Base-by-base conservation (phyloP, 2,797 vertebrate species). In the Enteromius unitaeniatus region DNA sequence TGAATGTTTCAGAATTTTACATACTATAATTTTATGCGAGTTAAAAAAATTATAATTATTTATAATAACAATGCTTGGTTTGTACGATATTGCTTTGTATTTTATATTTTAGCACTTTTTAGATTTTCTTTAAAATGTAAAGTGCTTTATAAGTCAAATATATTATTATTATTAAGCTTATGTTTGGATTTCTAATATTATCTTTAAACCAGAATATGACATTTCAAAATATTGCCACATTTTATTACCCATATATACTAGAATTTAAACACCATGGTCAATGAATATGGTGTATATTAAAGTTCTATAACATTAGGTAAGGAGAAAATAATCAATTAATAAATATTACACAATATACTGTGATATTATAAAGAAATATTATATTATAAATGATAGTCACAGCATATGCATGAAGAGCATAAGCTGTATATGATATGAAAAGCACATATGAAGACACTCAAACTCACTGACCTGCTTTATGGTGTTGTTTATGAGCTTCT, bases 381-480 rank as follows among this genome's bases (percentile, higher is more conserved):
- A 10, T 42, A 42, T 42, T 42, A 42, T 42, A 42, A 42, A 42
- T 42, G 7, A 42, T 10, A 42, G 47, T 49, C 47, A 49, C 47
- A 49, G 14, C 4, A 49, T 17, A 49, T 49, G 15, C 6, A 49
- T 15, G 47, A 49, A 49, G 14, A 49, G 14, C 47, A 6, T 49
- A 17, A 49, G 37, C 7, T 42, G 17, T 14, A 47, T 23, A 31
- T 34, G 53, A 15, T 6, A 15, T 40, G 15, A 14, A 13, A 34
- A 19, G 1, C 26, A 62, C 23, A 26, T 40, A 67, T n/a, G 3
- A 69, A n/a, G 17, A n/a, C 19, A 15, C 47, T n/a, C 31, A 9
- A 0, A n/a, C 28, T 8, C 34, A 77, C 92, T 92, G 89, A 96
- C 95, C 93, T 89, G 87, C 80, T 93, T 82, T 21, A 94, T 93